Evolutionary conservation across 2,888 invertebrate genomes (phyloP).

Genomic region (Cactoblastis cactorum): DNA sequence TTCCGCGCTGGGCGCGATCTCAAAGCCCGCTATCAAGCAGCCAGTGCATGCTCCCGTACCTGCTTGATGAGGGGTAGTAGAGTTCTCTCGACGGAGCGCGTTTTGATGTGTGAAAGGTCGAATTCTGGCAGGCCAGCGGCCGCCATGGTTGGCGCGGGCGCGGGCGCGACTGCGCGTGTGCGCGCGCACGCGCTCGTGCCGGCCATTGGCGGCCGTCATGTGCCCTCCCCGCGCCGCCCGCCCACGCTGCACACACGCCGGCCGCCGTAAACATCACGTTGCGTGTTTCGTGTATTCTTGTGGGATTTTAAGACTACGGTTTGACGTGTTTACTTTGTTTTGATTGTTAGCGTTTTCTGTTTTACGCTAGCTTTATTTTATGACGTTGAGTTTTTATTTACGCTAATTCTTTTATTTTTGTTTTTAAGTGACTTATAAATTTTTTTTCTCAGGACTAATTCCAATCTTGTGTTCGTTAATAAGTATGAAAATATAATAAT

Average conservation of each 20-base stretch:
- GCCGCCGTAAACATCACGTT: constrained; percentile 37
- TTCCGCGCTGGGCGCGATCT: constrained; percentile 13
- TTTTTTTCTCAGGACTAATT: too few species aligned
- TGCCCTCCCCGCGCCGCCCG: constrained; percentile 33
- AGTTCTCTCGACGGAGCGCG: constrained; percentile 96
- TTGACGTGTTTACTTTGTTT: constrained; percentile 59
- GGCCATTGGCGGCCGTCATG: constrained; percentile 58
- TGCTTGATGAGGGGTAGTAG: constrained; percentile 96
- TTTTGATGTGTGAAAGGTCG: constrained; percentile 89
- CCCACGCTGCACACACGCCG: constrained; percentile 29
- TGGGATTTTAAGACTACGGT: constrained; percentile 54
- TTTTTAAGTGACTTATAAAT: not conserved
- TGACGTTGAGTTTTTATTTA: constrained; percentile 10
- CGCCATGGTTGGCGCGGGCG: constrained; percentile 80
- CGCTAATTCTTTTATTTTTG: not conserved
- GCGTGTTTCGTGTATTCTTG: constrained; percentile 53
- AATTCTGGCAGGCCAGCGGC: constrained; percentile 79
- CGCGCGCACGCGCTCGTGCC: constrained; percentile 51
- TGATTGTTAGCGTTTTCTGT: constrained; percentile 40
- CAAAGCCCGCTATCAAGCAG: constrained; percentile 19
- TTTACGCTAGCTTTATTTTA: constrained; percentile 21
- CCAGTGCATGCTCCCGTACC: constrained; percentile 79
- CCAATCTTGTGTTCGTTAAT: too few species aligned
- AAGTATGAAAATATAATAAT: not conserved
- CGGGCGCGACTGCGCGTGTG: constrained; percentile 69